These are phyloP conservation scores for rabbit (Oryctolagus cuniculus) DNA, from an alignment of 2,113 vertebrate species.

Conservation along the genomic window mOryCun1.1 NC_091445.1:82764001-82764500, in stretches of 20 bases:
- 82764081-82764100: not conserved
- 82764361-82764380: not conserved
- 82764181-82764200: not conserved
- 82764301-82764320: not conserved
- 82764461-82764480: not conserved
- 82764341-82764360: not conserved
- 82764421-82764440: not conserved
- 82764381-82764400: not conserved
- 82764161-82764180: slow-evolving; percentile 1
- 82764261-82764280: not conserved
- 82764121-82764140: slow-evolving; percentile 53
- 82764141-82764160: slow-evolving; percentile 33
- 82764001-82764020: not conserved
- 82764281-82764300: not conserved
- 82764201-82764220: slow-evolving; percentile 10
- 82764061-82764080: not conserved
- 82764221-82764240: slow-evolving; percentile 5
- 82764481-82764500: not conserved
- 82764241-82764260: slow-evolving; percentile 12
- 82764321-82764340: slow-evolving; percentile 32
- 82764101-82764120: slow-evolving; percentile 39
- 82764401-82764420: not conserved
- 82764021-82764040: slow-evolving; percentile 50
- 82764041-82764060: slow-evolving; percentile 32
- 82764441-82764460: not conserved